Evolutionary conservation across 2,797 vertebrate species (phyloP).

Genomic region (Parauchenoglanis punctatus): DNA sequence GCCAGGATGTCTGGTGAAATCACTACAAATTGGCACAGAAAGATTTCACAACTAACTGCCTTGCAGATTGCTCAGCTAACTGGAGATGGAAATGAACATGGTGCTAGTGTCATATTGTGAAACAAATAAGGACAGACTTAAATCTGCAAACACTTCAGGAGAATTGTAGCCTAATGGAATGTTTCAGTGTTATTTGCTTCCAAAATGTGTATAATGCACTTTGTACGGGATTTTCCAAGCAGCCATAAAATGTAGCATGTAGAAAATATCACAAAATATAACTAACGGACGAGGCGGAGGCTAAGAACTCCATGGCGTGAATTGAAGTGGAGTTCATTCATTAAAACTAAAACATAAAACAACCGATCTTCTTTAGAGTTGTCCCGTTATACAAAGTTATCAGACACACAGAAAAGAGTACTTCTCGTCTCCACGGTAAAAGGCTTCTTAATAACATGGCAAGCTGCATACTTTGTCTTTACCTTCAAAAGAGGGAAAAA

Average conservation of each 20-base stretch:
- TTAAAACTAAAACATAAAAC: too few relatives aligned
- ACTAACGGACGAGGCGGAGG: too few relatives aligned
- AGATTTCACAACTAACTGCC: constrained; percentile 13
- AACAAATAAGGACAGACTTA: constrained; percentile 3
- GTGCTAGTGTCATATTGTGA: neutral
- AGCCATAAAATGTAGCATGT: neutral
- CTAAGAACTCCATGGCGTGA: too few relatives aligned
- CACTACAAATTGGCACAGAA: constrained; percentile 22
- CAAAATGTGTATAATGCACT: neutral
- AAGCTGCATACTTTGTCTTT: neutral
- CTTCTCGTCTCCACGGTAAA: too few relatives aligned
- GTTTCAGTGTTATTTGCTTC: neutral
- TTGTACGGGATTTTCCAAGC: neutral
- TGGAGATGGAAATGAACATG: neutral
- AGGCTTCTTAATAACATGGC: neutral
- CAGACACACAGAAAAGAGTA: too few relatives aligned
- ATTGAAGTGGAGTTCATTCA: too few relatives aligned
- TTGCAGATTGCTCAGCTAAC: neutral
- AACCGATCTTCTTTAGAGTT: too few relatives aligned
- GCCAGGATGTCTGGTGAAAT: constrained; percentile 25
- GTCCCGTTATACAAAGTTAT: too few relatives aligned
- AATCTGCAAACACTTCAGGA: neutral
- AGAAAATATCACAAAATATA: neutral
- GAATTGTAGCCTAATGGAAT: too few relatives aligned
- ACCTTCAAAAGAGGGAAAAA: neutral